Evolutionary conservation across 2,888 invertebrate genomes (phyloP).

Genomic region (Argyra leucocephala): DNA sequence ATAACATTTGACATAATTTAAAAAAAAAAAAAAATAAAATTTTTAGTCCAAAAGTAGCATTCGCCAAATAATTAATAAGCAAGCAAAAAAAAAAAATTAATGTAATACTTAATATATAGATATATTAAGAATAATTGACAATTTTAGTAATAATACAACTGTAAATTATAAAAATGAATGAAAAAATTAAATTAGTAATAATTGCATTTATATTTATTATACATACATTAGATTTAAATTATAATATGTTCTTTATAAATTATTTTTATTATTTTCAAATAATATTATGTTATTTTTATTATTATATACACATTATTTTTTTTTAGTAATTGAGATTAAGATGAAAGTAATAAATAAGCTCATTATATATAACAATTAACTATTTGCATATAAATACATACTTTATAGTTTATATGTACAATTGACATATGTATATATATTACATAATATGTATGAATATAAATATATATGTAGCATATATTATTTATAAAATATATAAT

Average conservation of each 20-base stretch:
- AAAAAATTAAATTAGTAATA: no score
- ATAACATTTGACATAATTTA: background rate
- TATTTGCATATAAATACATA: background rate
- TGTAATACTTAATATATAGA: no score
- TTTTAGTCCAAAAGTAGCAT: slow-evolving; percentile 1
- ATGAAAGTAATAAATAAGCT: background rate
- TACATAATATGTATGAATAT: no score
- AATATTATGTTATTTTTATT: no score
- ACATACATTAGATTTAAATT: no score
- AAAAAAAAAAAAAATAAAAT: background rate
- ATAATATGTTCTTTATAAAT: no score
- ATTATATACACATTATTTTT: background rate
- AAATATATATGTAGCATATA: background rate
- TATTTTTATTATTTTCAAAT: no score
- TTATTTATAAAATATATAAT: no score
- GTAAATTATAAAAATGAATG: no score
- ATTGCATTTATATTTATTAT: no score
- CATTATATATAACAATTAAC: background rate
- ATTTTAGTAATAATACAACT: no score
- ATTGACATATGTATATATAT: background rate
- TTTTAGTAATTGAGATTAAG: background rate
- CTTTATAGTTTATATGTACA: background rate
- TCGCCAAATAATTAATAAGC: background rate
- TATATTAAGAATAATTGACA: no score
- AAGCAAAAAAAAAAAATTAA: background rate